Percentiles rank a stretch among this genome's conserved stretches.
phyloP scores from a whole-genome alignment of 2,113 vertebrate species.

The Zapus hudsonius region DNA sequence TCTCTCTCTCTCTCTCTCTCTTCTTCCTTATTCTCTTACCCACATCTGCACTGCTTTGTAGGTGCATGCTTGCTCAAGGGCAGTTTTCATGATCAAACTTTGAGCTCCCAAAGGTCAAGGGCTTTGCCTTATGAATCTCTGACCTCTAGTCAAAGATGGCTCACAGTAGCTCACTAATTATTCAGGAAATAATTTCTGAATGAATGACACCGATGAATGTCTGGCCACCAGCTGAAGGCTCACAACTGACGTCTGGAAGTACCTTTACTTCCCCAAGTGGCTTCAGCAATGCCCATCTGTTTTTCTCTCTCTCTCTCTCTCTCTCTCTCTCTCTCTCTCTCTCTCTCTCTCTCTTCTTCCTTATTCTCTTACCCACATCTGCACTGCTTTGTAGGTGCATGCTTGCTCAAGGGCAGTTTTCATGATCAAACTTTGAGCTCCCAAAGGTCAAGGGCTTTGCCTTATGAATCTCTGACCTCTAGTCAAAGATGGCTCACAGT shows the following conservation, averaged over 20 bases:
- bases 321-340: too few species aligned
- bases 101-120: not conserved
- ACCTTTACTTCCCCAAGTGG: fast-evolving
- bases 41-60: not conserved
- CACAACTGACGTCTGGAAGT: not conserved
- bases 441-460: not conserved
- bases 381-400: fast-evolving
- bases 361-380: not conserved
- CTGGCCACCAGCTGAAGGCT: not conserved
- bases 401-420: not conserved
- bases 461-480: not conserved
- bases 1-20: too few species aligned
- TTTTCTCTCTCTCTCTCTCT: too few species aligned
- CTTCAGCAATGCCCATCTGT: not conserved
- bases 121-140: not conserved
- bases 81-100: not conserved
- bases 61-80: fast-evolving
- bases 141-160: not conserved
- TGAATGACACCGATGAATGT: not conserved
- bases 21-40: too few species aligned
- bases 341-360: too few species aligned
- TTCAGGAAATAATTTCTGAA: not conserved
- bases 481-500: not conserved
- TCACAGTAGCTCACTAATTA: not conserved
- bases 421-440: not conserved